phyloP scores from a whole-genome alignment of 2,113 vertebrate species.

The Diphyllodes magnificus region DNA sequence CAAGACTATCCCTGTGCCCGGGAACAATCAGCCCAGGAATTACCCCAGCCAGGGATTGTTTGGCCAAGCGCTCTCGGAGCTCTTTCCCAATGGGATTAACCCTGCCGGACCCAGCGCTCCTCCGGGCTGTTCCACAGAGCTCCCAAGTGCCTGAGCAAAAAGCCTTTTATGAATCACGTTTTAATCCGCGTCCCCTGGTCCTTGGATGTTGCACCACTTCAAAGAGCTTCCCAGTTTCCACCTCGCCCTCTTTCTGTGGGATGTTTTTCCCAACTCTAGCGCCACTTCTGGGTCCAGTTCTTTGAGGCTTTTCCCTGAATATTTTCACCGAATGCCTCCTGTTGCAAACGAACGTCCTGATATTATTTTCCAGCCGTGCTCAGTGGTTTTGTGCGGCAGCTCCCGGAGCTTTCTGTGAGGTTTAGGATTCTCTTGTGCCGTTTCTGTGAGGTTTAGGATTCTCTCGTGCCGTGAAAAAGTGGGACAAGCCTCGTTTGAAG shows the following conservation, averaged over 20 bases:
- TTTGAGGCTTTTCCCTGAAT: not conserved
- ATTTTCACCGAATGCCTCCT: not conserved
- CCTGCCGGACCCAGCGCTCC: not conserved
- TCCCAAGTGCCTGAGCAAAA: not conserved
- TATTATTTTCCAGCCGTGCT: not conserved
- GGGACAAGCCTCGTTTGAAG: not conserved
- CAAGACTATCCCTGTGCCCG: not conserved
- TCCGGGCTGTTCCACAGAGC: not conserved
- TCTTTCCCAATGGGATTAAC: not conserved
- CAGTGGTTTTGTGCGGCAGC: accelerated
- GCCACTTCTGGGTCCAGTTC: not conserved
- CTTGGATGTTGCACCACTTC: not conserved
- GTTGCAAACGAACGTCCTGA: not conserved
- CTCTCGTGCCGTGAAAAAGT: not conserved
- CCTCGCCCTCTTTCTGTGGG: conserved; percentile 34
- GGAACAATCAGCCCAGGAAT: not conserved
- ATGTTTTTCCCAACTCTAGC: not conserved
- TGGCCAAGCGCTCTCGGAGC: not conserved
- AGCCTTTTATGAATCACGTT: conserved; percentile 30
- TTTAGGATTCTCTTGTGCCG: not conserved
- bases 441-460: not conserved
- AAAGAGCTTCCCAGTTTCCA: conserved; percentile 32
- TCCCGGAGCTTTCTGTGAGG: not conserved
- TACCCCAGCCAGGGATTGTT: not conserved
- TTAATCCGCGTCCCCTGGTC: conserved; percentile 44